Conservation (phyloP, 2,888 invertebrate species). For the Galerucella calmariensis region DNA sequence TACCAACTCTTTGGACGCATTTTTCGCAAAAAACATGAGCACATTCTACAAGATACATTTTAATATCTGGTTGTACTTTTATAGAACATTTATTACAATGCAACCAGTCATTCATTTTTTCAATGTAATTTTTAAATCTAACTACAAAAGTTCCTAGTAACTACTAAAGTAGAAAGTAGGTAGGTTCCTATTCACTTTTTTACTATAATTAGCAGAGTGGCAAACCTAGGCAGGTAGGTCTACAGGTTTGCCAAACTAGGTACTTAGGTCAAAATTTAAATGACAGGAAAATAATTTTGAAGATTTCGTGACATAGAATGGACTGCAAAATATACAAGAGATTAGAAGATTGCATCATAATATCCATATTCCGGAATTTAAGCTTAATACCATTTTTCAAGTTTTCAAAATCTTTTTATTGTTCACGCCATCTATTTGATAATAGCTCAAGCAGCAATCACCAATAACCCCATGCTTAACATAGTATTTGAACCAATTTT, state of each 20-base stretch:
- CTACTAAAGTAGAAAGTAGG: not conserved
- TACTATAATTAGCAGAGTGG: not conserved
- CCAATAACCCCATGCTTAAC: not conserved
- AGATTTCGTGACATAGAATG: too few species aligned
- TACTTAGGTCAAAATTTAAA: too few species aligned
- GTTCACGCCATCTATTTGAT: not conserved
- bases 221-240: not conserved
- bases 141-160: not conserved
- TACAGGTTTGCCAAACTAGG: not conserved
- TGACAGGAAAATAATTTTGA: too few species aligned
- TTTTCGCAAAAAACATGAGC: constrained; percentile 59
- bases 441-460: not conserved
- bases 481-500: not conserved
- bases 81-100: constrained; percentile 61
- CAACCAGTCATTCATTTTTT: constrained; percentile 55
- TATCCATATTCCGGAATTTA: not conserved
- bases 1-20: constrained; percentile 54
- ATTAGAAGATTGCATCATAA: not conserved
- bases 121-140: not conserved
- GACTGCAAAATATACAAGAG: too few species aligned
- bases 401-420: not conserved
- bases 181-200: not conserved
- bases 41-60: constrained; percentile 58
- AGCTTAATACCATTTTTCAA: not conserved
- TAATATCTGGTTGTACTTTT: constrained; percentile 47